These are phyloP conservation scores for Myotis pilosus DNA, from an alignment of 2,797 vertebrate genomes.

Conservation along the genomic window DNA sequence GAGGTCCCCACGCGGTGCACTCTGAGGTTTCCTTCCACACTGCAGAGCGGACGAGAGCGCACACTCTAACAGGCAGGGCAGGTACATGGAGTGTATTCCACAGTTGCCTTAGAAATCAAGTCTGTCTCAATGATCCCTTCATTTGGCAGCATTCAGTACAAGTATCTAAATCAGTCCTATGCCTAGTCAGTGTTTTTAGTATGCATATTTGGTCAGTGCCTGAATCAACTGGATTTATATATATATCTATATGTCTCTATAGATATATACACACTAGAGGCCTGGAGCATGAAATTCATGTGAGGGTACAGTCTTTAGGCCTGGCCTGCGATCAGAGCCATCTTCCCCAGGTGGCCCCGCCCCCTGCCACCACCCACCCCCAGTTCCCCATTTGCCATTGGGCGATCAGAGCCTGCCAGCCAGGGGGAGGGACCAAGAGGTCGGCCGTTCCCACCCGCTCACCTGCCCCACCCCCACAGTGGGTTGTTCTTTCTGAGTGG, in stretches of 20 bases:
- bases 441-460: too few species aligned
- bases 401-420: too few species aligned
- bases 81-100: background rate
- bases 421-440: accelerated
- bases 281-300: too few species aligned
- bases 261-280: background rate
- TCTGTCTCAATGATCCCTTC: background rate
- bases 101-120: background rate
- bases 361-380: too few species aligned
- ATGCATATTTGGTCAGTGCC: background rate
- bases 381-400: too few species aligned
- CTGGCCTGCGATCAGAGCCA: too few species aligned
- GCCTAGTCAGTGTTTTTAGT: background rate
- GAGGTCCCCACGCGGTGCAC: background rate
- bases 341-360: too few species aligned
- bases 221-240: background rate
- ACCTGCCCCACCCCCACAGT: too few species aligned
- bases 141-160: background rate
- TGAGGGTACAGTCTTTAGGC: too few species aligned
- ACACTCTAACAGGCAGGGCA: background rate
- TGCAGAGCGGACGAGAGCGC: too few species aligned
- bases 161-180: background rate
- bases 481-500: too few species aligned
- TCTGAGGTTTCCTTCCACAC: background rate
- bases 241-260: too few species aligned